Percentiles rank a stretch among this genome's conserved stretches.
phyloP scores from a whole-genome alignment of 2,888 invertebrate species.

The Lasioglossum leucozonium region DNA sequence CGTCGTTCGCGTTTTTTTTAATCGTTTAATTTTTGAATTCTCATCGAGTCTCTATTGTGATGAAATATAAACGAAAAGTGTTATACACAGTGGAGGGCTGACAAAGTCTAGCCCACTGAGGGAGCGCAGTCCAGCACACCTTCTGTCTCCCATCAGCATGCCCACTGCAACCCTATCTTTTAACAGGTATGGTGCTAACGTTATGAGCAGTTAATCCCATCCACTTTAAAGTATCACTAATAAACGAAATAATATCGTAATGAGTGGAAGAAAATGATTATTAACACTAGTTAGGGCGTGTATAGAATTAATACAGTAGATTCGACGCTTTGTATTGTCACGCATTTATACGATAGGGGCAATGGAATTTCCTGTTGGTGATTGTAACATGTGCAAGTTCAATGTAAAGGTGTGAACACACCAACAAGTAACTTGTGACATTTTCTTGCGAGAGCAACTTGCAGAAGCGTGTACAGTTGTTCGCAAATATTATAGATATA shows the following conservation, averaged over 20 bases:
- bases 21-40: not conserved
- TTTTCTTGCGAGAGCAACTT: not conserved
- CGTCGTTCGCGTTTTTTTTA: not conserved
- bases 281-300: slow-evolving; percentile 23
- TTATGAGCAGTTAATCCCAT: slow-evolving; percentile 40
- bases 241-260: not conserved
- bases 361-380: slow-evolving; percentile 50
- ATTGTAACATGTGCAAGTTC: slow-evolving; percentile 23
- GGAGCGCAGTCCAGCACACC: slow-evolving; percentile 83
- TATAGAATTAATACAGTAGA: slow-evolving; percentile 19
- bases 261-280: not conserved
- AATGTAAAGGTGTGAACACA: not conserved
- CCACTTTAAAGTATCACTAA: slow-evolving; percentile 18
- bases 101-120: slow-evolving; percentile 82
- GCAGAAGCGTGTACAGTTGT: not conserved
- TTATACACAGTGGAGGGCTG: slow-evolving; percentile 81
- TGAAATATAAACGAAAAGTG: slow-evolving; percentile 73
- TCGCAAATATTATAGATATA: not conserved
- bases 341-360: slow-evolving; percentile 32
- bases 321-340: slow-evolving; percentile 38
- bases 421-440: not conserved
- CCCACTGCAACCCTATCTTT: slow-evolving; percentile 86
- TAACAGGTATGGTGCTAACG: slow-evolving; percentile 86
- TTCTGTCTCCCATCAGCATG: slow-evolving; percentile 87
- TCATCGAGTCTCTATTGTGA: slow-evolving; percentile 23